Evolutionary conservation across 1,140 invertebrate species (phyloP).

Genomic region (silkworm (Bombyx mori)): DNA sequence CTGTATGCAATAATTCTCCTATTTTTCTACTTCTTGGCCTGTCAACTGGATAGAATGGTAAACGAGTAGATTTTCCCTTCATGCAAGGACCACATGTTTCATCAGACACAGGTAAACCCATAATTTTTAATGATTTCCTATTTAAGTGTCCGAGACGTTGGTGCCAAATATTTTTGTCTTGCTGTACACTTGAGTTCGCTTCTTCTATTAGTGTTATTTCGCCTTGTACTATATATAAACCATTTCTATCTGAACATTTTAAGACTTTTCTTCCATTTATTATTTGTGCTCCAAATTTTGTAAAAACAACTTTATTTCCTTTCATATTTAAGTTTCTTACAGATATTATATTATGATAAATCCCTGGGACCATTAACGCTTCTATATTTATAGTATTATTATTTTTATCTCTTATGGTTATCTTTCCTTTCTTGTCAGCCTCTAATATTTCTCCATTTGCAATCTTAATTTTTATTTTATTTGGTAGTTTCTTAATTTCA

Average conservation of each 20-base stretch:
- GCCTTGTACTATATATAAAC: neutral
- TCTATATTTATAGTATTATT: constrained; percentile 2
- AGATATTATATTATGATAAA: neutral
- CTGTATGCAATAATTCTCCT: neutral
- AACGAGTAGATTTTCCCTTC: neutral
- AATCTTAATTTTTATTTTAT: neutral
- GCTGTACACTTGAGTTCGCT: neutral
- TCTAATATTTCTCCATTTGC: constrained; percentile 1
- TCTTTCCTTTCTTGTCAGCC: neutral
- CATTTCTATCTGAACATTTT: neutral
- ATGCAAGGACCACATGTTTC: neutral
- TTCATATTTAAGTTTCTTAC: neutral
- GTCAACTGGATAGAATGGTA: neutral
- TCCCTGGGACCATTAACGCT: neutral
- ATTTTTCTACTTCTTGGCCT: neutral
- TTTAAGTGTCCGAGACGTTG: neutral
- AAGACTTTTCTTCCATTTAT: neutral
- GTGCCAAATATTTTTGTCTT: neutral
- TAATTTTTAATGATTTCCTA: neutral
- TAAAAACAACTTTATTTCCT: neutral
- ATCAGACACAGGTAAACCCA: neutral
- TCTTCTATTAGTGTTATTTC: neutral
- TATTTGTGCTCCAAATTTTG: neutral
- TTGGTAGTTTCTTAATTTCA: neutral
- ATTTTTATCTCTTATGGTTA: neutral